These are phyloP conservation scores for Gandaritis pyraliata DNA, from an alignment of 2,888 invertebrate species.

Conservation along the genomic window DNA sequence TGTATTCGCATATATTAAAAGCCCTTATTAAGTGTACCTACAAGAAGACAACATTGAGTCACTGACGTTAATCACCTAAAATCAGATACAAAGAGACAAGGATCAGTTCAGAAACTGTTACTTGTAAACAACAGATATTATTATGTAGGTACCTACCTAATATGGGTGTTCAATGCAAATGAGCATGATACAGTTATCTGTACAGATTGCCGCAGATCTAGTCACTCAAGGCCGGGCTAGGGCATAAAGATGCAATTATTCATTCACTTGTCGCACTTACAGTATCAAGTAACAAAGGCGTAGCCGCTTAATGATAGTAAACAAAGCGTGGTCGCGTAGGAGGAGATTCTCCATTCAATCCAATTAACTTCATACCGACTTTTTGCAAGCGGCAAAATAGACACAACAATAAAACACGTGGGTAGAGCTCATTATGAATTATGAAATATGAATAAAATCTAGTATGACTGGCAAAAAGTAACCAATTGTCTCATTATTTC, in stretches of 20 bases:
- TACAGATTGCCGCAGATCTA: constrained; percentile 52
- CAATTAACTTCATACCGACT: constrained; percentile 70
- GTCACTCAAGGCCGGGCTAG: constrained; percentile 36
- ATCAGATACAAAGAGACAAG: constrained; percentile 29
- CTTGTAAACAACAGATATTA: constrained; percentile 63
- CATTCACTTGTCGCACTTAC: constrained; percentile 38
- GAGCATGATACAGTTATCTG: constrained; percentile 63
- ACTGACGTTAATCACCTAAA: constrained; percentile 62
- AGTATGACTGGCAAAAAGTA: constrained; percentile 48
- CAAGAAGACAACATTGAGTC: constrained; percentile 56
- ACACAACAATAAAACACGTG: constrained; percentile 73
- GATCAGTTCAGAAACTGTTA: constrained; percentile 59
- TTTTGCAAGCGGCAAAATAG: constrained; percentile 64
- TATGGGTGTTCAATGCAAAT: constrained; percentile 63
- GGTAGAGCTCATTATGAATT: constrained; percentile 62
- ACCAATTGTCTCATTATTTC: constrained; percentile 63
- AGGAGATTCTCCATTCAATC: constrained; percentile 72
- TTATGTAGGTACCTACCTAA: constrained; percentile 38
- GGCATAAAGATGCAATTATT: constrained; percentile 41
- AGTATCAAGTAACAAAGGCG: constrained; percentile 44
- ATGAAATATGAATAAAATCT: constrained; percentile 58
- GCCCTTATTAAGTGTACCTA: constrained; percentile 76
- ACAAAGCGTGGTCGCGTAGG: constrained; percentile 76
- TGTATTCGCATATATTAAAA: constrained; percentile 62
- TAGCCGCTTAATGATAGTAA: constrained; percentile 56